Evolutionary conservation across 2,888 invertebrate genomes (phyloP), one percentile per base, ranked within the genome.

Genomic region (Dexiosoma caninum): DNA sequence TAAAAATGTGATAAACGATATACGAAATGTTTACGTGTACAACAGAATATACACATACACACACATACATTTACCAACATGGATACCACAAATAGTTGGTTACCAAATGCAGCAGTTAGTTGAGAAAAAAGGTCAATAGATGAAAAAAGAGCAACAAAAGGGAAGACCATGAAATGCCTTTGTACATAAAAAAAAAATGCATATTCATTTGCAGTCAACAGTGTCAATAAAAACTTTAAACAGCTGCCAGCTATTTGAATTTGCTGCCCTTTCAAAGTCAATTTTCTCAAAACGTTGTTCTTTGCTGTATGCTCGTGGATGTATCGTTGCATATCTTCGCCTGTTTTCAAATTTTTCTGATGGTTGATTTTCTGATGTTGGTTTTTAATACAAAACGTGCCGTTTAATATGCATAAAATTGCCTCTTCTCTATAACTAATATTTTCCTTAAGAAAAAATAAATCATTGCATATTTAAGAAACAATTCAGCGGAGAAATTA

Each of bases 321-420:
- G 42, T 46, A 32, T 35, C 57, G 19, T 19, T 5, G 9, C 23
- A 16, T 19, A 19, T 72, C 12, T 72, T 35, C 19, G 1, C 7
- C 23, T 74, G 27, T 35, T 57, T 0, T 12, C 10, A 16, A 30
- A 76, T 69, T 40, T 12, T 42, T 23, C 49, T 49, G 19, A 53
- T 55, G 69, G 62, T 21, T 76, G 69, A 70, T 70, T 77, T 70
- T 70, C 10, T 62, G 62, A 77, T 71, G 77, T 78, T 64, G 77
- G 57, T 78, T 78, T 77, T 71, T 78, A 78, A 78, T 78, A 78
- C 70, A 64, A 78, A 78, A 78, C 77, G 77, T 78, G 77, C 70
- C 71, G 64, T 30, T 71, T 71, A 78, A 66, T 64, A 78, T 71
- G 70, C 77, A 78, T 78, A 78, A 78, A 70, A 78, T 78, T 78